These are phyloP conservation scores for Drosophila triauraria DNA, from an alignment of 1,140 invertebrate species.

Conservation along the genomic window DNA sequence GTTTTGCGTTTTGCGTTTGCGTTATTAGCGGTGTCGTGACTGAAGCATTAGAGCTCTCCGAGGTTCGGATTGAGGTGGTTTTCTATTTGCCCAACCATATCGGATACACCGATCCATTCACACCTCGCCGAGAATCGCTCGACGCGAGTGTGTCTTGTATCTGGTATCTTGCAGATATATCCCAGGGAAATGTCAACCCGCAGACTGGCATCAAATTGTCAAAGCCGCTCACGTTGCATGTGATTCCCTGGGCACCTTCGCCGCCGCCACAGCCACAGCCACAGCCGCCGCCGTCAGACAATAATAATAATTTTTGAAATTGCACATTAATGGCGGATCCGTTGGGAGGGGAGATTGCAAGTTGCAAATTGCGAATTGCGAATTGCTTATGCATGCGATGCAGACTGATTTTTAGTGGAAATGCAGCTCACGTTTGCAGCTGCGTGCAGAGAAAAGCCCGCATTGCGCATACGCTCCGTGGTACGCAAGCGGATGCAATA, in stretches of 20 bases:
- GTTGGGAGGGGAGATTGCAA: conserved; percentile 13
- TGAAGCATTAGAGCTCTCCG: conserved; percentile 59
- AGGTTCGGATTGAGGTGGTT: conserved; percentile 57
- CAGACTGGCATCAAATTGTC: conserved; percentile 57
- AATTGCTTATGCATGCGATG: conserved; percentile 78
- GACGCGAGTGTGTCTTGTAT: conserved; percentile 23
- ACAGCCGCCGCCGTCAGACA: conserved; percentile 34
- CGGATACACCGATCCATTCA: conserved; percentile 75
- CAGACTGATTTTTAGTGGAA: conserved; percentile 54
- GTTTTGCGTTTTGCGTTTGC: conserved; percentile 52
- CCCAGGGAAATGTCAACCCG: conserved; percentile 65
- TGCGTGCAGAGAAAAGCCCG: conserved; percentile 57
- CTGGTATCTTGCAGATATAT: conserved; percentile 37
- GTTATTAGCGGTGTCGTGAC: conserved; percentile 74
- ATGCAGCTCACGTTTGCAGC: conserved; percentile 70
- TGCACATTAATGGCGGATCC: conserved; percentile 40
- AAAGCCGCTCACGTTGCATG: conserved; percentile 73
- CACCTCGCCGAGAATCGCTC: conserved; percentile 63
- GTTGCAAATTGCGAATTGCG: conserved; percentile 64
- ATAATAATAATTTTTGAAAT: conserved; percentile 72
- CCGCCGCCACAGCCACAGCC: no score
- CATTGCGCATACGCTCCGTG: conserved; percentile 71
- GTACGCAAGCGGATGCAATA: conserved; percentile 59
- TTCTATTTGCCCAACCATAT: conserved; percentile 67
- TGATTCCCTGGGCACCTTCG: conserved; percentile 30